These are phyloP conservation scores for Brachyopa scutellaris DNA, from an alignment of 2,888 invertebrate genomes.

Conservation along the genomic window DNA sequence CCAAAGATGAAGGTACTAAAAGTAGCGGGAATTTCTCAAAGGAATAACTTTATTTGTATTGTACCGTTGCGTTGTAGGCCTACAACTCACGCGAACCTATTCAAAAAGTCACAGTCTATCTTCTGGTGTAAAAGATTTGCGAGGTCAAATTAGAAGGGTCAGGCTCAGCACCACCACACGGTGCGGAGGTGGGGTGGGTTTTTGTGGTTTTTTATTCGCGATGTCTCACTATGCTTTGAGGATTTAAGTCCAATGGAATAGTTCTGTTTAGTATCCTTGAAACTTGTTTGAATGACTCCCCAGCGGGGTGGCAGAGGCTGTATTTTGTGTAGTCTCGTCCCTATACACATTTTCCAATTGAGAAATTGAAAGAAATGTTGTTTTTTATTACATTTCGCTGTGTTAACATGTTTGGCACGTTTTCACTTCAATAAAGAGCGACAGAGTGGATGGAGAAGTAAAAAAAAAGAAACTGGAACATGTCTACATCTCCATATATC, in stretches of 20 bases:
- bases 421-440: background rate
- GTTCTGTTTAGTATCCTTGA: conserved; percentile 52
- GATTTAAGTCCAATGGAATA: conserved; percentile 38
- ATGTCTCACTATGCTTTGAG: conserved; percentile 41
- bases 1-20: background rate
- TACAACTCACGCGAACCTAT: conserved; percentile 15
- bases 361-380: conserved; percentile 63
- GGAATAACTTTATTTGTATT: conserved; percentile 47
- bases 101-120: conserved; percentile 17
- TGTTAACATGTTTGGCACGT: conserved; percentile 50
- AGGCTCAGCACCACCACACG: conserved; percentile 66
- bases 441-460: background rate
- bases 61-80: background rate
- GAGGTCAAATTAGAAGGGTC: conserved; percentile 62
- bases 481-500: conserved; percentile 5
- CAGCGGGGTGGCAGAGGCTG: background rate
- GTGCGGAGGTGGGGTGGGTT: no score
- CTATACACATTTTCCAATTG: conserved; percentile 45
- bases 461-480: conserved; percentile 4
- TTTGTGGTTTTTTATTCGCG: conserved; percentile 27
- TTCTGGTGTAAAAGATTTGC: conserved; percentile 40
- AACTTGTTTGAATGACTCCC: conserved; percentile 35
- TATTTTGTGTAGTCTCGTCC: background rate
- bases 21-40: conserved; percentile 33
- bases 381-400: conserved; percentile 53